Percentiles rank a stretch among this genome's conserved stretches.
These are phyloP conservation scores for Oreochromis niloticus DNA, from an alignment of 2,113 vertebrate species.

Conservation along the genomic window DNA sequence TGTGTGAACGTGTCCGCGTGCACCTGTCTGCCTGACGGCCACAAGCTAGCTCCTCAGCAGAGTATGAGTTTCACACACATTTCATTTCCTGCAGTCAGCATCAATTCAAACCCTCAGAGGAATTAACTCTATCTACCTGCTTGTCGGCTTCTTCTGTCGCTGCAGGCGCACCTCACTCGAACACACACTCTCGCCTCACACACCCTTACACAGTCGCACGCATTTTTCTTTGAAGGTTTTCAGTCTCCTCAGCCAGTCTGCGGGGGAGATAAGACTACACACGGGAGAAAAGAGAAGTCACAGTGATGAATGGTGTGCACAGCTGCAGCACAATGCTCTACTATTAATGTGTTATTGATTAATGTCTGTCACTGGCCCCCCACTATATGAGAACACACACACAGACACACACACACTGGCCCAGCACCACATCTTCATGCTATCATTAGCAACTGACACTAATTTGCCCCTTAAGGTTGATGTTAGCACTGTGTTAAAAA, in stretches of 20 bases:
- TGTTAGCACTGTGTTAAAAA: neutral
- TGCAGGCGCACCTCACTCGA: neutral
- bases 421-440: neutral
- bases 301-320: constrained; percentile 56
- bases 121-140: constrained; percentile 60
- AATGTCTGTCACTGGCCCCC: constrained; percentile 35
- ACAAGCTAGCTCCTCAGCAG: constrained; percentile 17
- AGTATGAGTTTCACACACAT: constrained; percentile 38
- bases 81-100: constrained; percentile 61
- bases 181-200: neutral
- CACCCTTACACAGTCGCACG: neutral
- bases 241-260: constrained; percentile 14
- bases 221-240: constrained; percentile 30
- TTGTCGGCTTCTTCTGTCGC: constrained; percentile 38
- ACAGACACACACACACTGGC: neutral
- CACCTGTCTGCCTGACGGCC: neutral
- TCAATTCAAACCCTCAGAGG: constrained; percentile 49
- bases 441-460: constrained; percentile 20
- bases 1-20: neutral
- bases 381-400: neutral
- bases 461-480: constrained; percentile 4
- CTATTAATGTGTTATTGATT: constrained; percentile 63
- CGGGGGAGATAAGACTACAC: constrained; percentile 33
- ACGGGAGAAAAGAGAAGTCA: constrained; percentile 33
- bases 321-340: constrained; percentile 20